A percentile compares a stretch with the other conserved stretches of the same genome.
phyloP scores from a whole-genome alignment of 1,140 invertebrate genomes.

The Lysiphlebus fabarum region DNA sequence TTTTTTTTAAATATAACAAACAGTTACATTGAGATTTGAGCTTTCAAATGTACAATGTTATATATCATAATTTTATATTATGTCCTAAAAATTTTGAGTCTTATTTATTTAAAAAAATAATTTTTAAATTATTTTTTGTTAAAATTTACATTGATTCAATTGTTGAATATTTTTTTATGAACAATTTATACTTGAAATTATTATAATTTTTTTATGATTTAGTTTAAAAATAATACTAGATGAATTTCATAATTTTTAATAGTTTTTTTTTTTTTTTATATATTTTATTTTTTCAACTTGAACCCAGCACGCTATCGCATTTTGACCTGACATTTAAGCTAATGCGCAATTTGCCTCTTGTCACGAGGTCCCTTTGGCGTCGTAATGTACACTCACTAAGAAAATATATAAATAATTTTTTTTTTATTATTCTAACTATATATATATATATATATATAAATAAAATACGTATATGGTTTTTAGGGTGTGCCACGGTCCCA shows the following conservation, averaged over 20 bases:
- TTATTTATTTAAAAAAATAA: too few relatives aligned
- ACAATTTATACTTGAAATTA: too few relatives aligned
- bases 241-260: background rate
- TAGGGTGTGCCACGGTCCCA: constrained; percentile 25
- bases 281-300: constrained; percentile 8
- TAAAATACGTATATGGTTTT: constrained; percentile 5
- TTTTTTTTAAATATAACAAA: too few relatives aligned
- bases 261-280: background rate
- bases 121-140: too few relatives aligned
- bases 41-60: too few relatives aligned
- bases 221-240: too few relatives aligned
- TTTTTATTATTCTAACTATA: constrained; percentile 3
- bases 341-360: constrained; percentile 30
- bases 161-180: too few relatives aligned
- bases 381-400: constrained; percentile 13
- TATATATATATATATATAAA: constrained; percentile 15
- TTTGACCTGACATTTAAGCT: constrained; percentile 26
- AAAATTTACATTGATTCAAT: too few relatives aligned
- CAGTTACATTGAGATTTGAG: too few relatives aligned
- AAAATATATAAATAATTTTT: background rate
- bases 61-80: too few relatives aligned
- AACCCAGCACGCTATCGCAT: constrained; percentile 2
- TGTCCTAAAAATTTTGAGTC: too few relatives aligned
- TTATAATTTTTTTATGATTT: too few relatives aligned
- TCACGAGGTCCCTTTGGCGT: constrained; percentile 27